Evolutionary conservation across 2,113 vertebrate genomes (phyloP).

Genomic region (Arenaria interpres): DNA sequence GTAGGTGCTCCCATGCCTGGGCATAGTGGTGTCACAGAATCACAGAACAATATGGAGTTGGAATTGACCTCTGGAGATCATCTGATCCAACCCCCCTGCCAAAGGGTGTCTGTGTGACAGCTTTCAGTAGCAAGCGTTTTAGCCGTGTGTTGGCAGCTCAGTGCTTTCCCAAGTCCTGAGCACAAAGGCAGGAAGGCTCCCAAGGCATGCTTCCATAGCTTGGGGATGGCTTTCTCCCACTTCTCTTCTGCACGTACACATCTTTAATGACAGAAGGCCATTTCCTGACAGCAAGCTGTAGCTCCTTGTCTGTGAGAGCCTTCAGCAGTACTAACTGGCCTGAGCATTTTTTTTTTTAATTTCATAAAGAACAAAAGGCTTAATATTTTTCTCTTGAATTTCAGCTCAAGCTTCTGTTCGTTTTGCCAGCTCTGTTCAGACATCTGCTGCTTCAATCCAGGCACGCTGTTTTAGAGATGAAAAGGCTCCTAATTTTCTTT

Average conservation of each 20-base stretch:
- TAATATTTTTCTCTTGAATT: background rate
- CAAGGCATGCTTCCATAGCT: fast-evolving
- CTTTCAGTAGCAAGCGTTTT: background rate
- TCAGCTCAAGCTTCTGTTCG: background rate
- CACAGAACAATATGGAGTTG: too few species aligned
- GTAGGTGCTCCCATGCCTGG: background rate
- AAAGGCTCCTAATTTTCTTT: background rate
- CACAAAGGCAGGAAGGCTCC: background rate
- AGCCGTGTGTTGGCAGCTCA: background rate
- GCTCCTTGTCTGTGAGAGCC: background rate
- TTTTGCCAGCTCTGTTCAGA: background rate
- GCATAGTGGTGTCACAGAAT: background rate
- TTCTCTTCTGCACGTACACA: background rate
- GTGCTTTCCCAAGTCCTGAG: background rate
- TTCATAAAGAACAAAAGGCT: background rate
- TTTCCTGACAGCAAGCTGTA: background rate
- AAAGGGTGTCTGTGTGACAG: background rate
- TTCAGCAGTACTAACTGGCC: background rate
- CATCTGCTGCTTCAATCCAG: background rate
- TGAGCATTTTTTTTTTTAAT: background rate
- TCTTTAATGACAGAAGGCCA: background rate
- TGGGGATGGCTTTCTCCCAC: background rate
- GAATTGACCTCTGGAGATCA: too few species aligned
- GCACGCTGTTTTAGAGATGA: background rate
- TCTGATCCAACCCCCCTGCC: too few species aligned